These are phyloP conservation scores for Cololabis saira DNA, from an alignment of 2,113 vertebrate species.

Conservation along the genomic window DNA sequence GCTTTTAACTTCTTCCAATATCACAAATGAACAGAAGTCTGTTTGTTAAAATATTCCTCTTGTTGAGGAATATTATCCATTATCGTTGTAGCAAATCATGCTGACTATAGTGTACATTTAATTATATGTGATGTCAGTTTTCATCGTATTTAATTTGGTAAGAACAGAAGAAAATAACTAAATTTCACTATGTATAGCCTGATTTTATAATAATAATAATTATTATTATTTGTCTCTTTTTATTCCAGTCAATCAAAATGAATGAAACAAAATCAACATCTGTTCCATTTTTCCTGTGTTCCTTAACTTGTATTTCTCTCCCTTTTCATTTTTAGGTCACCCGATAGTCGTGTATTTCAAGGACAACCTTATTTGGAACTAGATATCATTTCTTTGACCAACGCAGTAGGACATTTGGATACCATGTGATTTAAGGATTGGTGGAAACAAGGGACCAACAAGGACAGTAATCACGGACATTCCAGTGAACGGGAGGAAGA, in stretches of 20 bases:
- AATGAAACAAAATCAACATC: too few relatives aligned
- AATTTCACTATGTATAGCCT: too few relatives aligned
- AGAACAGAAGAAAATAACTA: too few relatives aligned
- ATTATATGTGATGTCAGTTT: too few relatives aligned
- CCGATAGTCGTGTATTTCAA: conserved; percentile 76
- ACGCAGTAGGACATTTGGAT: conserved; percentile 58
- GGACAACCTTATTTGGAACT: conserved; percentile 48
- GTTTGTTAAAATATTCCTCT: too few relatives aligned
- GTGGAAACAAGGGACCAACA: conserved; percentile 63
- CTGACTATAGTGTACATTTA: too few relatives aligned
- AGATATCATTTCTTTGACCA: conserved; percentile 42
- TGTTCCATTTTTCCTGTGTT: not conserved
- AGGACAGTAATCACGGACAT: conserved; percentile 58
- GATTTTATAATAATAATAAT: too few relatives aligned
- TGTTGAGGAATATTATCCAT: too few relatives aligned
- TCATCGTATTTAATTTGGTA: too few relatives aligned
- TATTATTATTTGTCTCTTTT: too few relatives aligned
- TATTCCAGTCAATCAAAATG: too few relatives aligned
- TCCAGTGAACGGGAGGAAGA: conserved; percentile 43
- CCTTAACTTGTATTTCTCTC: conserved; percentile 1
- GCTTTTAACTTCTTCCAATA: conserved; percentile 12
- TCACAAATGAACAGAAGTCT: not conserved
- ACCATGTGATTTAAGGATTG: conserved; percentile 48
- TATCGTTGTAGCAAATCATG: too few relatives aligned
- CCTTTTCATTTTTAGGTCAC: conserved; percentile 78